These are phyloP conservation scores for Paedocypris micromegethes DNA, from an alignment of 2,797 vertebrate species.

Conservation along the genomic window DNA sequence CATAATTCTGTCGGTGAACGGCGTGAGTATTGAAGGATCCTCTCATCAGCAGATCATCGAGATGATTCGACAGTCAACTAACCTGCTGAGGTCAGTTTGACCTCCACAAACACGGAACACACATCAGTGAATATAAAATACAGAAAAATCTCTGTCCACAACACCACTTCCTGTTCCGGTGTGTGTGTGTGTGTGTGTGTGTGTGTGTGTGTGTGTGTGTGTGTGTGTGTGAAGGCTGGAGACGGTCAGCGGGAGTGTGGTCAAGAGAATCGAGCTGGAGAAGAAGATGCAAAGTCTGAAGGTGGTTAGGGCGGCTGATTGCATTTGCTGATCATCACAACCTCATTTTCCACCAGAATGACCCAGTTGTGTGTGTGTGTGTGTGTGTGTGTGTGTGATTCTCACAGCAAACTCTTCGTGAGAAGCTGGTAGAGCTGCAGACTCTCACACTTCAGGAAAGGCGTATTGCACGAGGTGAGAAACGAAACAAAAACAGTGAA, in stretches of 20 bases:
- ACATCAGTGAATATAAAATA: background rate
- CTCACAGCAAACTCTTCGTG: constrained; percentile 76
- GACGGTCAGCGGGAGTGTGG: constrained; percentile 75
- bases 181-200: constrained; percentile 39
- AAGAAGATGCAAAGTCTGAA: constrained; percentile 78
- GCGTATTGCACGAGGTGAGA: constrained; percentile 76
- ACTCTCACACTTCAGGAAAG: constrained; percentile 80
- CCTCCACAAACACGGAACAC: background rate
- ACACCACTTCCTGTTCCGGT: background rate
- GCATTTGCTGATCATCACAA: background rate
- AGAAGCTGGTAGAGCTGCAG: constrained; percentile 80
- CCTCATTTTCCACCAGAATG: constrained; percentile 18
- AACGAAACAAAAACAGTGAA: constrained; percentile 57
- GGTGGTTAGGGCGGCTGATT: constrained; percentile 61
- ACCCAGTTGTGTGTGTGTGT: constrained; percentile 1
- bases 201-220: constrained; percentile 19
- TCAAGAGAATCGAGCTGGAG: constrained; percentile 85
- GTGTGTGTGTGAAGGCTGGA: constrained; percentile 73
- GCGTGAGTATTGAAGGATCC: constrained; percentile 72
- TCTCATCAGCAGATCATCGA: constrained; percentile 78
- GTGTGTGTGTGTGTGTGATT: constrained; percentile 25
- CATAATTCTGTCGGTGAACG: constrained; percentile 81
- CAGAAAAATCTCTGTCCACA: background rate
- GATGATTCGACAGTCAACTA: constrained; percentile 81
- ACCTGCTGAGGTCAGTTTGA: constrained; percentile 77